phyloP scores from a whole-genome alignment of 2,113 vertebrate species.

The Aleadryas rufinucha region DNA sequence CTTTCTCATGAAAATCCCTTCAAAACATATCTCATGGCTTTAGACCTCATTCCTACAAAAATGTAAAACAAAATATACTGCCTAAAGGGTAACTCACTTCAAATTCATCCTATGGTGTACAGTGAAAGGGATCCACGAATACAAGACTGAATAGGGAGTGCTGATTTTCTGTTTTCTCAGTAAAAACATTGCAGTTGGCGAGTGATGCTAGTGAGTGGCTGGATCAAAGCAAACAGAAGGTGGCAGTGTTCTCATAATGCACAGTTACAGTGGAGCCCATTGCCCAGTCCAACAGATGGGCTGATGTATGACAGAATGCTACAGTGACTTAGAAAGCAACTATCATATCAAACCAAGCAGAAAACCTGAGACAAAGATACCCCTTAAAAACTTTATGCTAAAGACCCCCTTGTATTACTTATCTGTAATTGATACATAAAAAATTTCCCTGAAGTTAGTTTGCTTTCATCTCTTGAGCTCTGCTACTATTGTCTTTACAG shows the following conservation, averaged over 20 bases:
- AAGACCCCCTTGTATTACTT: fast-evolving
- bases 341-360: neutral
- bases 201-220: neutral
- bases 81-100: neutral
- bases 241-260: neutral
- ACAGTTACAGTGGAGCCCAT: too few relatives aligned
- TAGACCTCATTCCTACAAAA: neutral
- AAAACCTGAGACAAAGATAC: neutral
- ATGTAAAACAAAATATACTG: neutral
- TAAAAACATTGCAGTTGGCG: neutral
- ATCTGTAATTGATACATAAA: neutral
- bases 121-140: neutral
- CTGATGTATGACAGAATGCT: neutral
- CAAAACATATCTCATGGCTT: neutral
- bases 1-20: neutral
- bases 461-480: neutral
- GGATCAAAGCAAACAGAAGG: neutral
- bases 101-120: neutral
- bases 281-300: neutral
- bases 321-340: neutral
- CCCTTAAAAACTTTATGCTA: neutral
- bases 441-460: neutral
- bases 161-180: neutral
- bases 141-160: neutral
- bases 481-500: neutral